Conservation (phyloP, 2,888 invertebrate genomes). For the Tryphoninae sp. region DNA sequence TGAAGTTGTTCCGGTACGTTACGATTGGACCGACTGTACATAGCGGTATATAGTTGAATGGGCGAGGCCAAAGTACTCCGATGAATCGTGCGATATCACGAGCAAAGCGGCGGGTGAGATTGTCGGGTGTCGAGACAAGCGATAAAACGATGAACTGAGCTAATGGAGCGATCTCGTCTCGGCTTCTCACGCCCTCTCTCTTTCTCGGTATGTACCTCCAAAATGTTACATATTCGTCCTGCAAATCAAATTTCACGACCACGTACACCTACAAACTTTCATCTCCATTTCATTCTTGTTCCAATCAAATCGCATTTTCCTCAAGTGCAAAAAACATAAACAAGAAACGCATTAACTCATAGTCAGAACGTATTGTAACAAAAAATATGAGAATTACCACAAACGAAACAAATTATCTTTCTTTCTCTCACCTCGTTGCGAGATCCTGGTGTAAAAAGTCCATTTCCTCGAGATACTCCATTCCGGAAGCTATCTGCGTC, state of each 20-base stretch:
- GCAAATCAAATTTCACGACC: conserved; percentile 9
- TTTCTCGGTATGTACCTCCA: not conserved
- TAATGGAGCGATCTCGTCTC: conserved; percentile 68
- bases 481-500: conserved; percentile 93
- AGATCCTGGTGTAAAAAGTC: conserved; percentile 94
- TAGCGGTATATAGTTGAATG: conserved; percentile 20
- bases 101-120: conserved; percentile 60
- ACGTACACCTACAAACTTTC: conserved; percentile 11
- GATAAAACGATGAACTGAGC: conserved; percentile 71
- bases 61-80: conserved; percentile 32
- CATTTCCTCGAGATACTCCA: conserved; percentile 93
- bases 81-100: conserved; percentile 60
- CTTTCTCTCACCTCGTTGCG: conserved; percentile 87
- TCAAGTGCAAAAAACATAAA: not conserved
- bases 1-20: not conserved
- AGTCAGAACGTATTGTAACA: not conserved
- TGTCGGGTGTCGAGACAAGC: conserved; percentile 61
- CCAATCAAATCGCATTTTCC: conserved; percentile 18
- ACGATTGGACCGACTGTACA: conserved; percentile 21
- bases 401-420: conserved; percentile 62
- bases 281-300: conserved; percentile 40
- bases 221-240: conserved; percentile 34
- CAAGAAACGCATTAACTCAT: too few species aligned
- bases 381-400: conserved; percentile 19
- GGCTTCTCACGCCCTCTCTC: conserved; percentile 36